Evolutionary conservation across 2,888 invertebrate genomes (phyloP).

Genomic region (Patella pellucida): DNA sequence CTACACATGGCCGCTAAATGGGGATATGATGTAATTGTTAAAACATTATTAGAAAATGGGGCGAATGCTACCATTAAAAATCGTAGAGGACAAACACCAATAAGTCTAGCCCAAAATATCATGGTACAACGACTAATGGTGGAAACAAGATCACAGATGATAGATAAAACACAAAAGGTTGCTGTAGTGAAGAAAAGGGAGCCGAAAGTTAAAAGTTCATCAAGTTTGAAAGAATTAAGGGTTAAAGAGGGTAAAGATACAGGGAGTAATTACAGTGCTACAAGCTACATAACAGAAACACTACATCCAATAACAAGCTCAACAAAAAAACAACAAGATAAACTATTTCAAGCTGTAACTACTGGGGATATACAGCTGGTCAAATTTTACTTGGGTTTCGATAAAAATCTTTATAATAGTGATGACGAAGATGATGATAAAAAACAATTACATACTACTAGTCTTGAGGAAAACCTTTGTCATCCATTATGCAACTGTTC

Average conservation of each 20-base stretch:
- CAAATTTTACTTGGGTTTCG: slow-evolving; percentile 61
- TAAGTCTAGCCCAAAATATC: slow-evolving; percentile 59
- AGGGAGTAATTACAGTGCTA: too few species aligned
- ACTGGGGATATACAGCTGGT: slow-evolving; percentile 66
- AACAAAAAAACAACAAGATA: slow-evolving; percentile 41
- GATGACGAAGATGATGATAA: slow-evolving; percentile 39
- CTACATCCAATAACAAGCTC: too few species aligned
- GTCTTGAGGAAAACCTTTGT: slow-evolving; percentile 49
- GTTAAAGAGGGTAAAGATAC: too few species aligned
- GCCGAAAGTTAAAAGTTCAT: too few species aligned
- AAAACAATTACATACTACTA: slow-evolving; percentile 30
- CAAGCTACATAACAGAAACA: too few species aligned
- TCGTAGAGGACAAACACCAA: slow-evolving; percentile 60
- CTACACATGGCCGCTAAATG: slow-evolving; percentile 70
- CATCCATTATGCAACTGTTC: slow-evolving; percentile 70
- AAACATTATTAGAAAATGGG: slow-evolving; percentile 63
- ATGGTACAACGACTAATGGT: slow-evolving; percentile 31
- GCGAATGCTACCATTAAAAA: slow-evolving; percentile 60
- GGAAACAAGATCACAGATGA: slow-evolving; percentile 1
- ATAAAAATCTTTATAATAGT: slow-evolving; percentile 21
- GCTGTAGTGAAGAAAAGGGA: too few species aligned
- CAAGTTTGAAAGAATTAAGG: too few species aligned
- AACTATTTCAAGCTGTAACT: slow-evolving; percentile 62
- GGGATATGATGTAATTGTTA: slow-evolving; percentile 67
- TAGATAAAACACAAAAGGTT: too few species aligned